These are phyloP conservation scores for Exephanes ischioxanthus DNA, from an alignment of 2,888 invertebrate species.

Conservation along the genomic window DNA sequence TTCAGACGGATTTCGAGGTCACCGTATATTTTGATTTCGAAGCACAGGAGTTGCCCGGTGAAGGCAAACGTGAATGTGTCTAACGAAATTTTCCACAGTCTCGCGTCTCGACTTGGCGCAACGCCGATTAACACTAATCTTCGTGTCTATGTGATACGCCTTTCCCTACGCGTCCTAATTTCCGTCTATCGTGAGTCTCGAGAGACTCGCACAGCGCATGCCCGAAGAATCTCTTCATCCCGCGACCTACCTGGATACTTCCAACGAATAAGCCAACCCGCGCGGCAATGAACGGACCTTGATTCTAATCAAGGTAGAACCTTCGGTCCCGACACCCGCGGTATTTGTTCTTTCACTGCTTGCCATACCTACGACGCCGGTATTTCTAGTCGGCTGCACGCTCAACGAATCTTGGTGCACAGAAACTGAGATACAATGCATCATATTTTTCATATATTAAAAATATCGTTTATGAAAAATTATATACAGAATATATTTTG, in stretches of 20 bases:
- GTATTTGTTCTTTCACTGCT: background rate
- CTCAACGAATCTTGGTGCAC: background rate
- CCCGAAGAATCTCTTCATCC: constrained; percentile 35
- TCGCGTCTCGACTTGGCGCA: constrained; percentile 51
- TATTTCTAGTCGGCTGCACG: background rate
- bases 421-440: background rate
- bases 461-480: too few relatives aligned
- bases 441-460: background rate
- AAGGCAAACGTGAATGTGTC: constrained; percentile 16
- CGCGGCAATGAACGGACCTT: constrained; percentile 19
- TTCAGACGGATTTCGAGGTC: constrained; percentile 16
- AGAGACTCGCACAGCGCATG: constrained; percentile 18
- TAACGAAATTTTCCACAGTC: constrained; percentile 31
- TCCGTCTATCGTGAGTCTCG: constrained; percentile 34
- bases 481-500: too few relatives aligned
- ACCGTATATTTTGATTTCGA: background rate
- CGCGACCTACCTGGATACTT: constrained; percentile 12
- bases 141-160: constrained; percentile 32
- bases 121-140: constrained; percentile 58
- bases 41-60: background rate
- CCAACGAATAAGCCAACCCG: constrained; percentile 9
- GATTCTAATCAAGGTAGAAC: constrained; percentile 12
- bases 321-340: background rate
- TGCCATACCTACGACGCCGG: background rate
- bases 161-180: constrained; percentile 56